Conservation (phyloP, 2,797 vertebrate species). For the Myotis planiceps region DNA sequence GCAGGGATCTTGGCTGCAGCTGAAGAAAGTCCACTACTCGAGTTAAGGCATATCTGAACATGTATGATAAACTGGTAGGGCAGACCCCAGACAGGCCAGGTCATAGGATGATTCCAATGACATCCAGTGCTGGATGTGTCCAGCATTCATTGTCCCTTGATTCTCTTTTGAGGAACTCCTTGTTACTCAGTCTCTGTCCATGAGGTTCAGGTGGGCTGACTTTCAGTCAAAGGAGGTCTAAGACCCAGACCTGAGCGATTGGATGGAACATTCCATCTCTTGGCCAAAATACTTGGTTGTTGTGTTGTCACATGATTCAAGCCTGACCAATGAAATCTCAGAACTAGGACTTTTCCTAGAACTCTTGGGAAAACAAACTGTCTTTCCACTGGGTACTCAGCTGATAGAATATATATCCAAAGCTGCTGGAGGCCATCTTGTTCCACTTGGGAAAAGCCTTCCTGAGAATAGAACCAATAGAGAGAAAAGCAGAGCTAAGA, state of each 20-base stretch:
- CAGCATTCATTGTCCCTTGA: not conserved
- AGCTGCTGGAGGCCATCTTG: not conserved
- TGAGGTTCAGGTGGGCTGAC: not conserved
- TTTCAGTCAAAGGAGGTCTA: not conserved
- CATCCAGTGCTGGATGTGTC: not conserved
- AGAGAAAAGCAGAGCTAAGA: slow-evolving; percentile 4
- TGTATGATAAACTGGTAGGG: not conserved
- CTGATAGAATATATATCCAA: not conserved
- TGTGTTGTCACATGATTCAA: not conserved
- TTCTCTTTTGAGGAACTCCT: not conserved
- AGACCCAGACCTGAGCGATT: not conserved
- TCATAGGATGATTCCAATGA: not conserved
- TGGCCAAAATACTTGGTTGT: not conserved
- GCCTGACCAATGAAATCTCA: not conserved
- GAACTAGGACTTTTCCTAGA: not conserved
- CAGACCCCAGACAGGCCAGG: not conserved
- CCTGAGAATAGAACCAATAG: not conserved
- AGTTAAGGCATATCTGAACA: not conserved
- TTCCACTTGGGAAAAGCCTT: not conserved
- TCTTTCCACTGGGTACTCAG: not conserved
- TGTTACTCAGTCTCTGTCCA: not conserved
- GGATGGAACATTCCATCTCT: not conserved
- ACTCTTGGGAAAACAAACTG: not conserved
- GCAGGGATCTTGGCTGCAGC: not conserved
- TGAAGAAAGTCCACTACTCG: not conserved